A percentile compares a stretch with the other conserved stretches of the same genome.
phyloP scores from a whole-genome alignment of 1,140 invertebrate species.

The Marisa cornuarietis region DNA sequence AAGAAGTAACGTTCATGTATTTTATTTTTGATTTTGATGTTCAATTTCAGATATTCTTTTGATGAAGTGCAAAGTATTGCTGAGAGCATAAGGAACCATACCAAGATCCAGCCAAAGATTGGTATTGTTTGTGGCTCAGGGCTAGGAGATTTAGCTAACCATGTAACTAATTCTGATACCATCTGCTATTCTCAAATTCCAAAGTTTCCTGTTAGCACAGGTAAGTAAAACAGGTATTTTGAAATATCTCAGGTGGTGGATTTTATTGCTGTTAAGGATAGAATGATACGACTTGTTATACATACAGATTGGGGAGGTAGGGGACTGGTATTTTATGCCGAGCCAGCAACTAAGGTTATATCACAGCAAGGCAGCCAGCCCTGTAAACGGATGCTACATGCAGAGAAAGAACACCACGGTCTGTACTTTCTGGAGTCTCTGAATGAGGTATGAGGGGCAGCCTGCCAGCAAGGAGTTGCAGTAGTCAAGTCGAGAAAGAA shows the following conservation, averaged over 20 bases:
- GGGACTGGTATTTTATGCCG: too few species aligned
- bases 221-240: conserved; percentile 44
- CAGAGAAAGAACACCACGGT: too few species aligned
- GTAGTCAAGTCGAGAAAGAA: too few species aligned
- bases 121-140: conserved; percentile 95
- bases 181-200: conserved; percentile 89
- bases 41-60: conserved; percentile 79
- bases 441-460: too few species aligned
- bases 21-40: conserved; percentile 4
- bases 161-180: conserved; percentile 74
- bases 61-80: conserved; percentile 83
- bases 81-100: conserved; percentile 77
- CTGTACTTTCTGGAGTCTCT: too few species aligned
- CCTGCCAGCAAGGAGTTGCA: too few species aligned
- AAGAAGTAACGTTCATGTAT: not conserved
- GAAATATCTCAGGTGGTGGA: not conserved
- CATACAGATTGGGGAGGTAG: too few species aligned
- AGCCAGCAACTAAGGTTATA: too few species aligned
- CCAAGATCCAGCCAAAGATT: conserved; percentile 77
- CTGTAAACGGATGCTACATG: too few species aligned
- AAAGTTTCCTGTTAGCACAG: conserved; percentile 83
- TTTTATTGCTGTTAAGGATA: not conserved
- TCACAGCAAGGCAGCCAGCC: too few species aligned
- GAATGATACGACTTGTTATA: too few species aligned
- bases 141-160: conserved; percentile 84